Percentiles rank a stretch among this genome's conserved stretches.
These are phyloP conservation scores for Callospermophilus lateralis DNA, from an alignment of 2,113 vertebrate species.

Conservation along the genomic window DNA sequence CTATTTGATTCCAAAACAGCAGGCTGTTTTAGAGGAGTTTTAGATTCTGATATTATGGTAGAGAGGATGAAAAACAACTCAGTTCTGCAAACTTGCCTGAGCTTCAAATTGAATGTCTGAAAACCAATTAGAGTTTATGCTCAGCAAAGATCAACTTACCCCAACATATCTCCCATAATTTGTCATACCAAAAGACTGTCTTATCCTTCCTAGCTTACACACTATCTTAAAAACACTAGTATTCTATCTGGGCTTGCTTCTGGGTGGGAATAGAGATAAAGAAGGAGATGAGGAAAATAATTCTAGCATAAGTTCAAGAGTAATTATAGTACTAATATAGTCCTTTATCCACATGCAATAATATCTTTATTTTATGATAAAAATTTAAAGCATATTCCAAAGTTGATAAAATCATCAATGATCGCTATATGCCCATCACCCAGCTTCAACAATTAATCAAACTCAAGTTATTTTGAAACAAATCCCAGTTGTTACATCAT, in stretches of 20 bases:
- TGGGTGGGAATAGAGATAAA: not conserved
- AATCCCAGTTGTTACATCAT: not conserved
- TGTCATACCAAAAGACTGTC: not conserved
- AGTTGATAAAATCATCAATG: not conserved
- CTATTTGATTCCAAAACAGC: not conserved
- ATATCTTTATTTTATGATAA: not conserved
- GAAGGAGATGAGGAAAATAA: not conserved
- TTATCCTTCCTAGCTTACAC: not conserved
- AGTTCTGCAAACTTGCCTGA: not conserved
- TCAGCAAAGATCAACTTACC: not conserved
- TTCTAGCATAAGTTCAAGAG: not conserved
- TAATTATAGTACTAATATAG: not conserved
- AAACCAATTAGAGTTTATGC: not conserved
- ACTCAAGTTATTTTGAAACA: not conserved
- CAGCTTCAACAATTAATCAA: conserved; percentile 5
- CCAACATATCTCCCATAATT: not conserved
- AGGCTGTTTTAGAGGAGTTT: not conserved
- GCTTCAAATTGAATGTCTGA: not conserved
- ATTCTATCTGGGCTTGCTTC: not conserved
- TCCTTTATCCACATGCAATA: not conserved
- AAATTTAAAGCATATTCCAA: not conserved
- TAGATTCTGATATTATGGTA: not conserved
- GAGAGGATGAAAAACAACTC: not conserved
- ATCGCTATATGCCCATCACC: not conserved
- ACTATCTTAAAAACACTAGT: not conserved